phyloP scores from a whole-genome alignment of 2,797 vertebrate genomes.

The Passerculus sandwichensis region DNA sequence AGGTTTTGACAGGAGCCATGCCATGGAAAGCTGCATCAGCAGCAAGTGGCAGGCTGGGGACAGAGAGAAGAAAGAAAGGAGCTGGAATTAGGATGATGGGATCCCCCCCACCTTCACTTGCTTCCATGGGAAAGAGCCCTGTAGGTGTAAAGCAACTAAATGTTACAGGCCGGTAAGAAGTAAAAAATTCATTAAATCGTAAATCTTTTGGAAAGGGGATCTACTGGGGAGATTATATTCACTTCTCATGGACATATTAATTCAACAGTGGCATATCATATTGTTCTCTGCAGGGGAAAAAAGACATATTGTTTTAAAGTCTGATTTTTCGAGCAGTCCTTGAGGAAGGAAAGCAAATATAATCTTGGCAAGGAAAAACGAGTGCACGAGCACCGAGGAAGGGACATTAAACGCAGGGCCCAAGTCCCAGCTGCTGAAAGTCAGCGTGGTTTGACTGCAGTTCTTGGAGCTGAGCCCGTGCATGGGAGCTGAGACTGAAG shows the following conservation, averaged over 20 bases:
- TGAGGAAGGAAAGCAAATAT: conserved; percentile 62
- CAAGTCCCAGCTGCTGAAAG: conserved; percentile 31
- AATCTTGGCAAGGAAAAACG: conserved; percentile 5
- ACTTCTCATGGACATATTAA: conserved; percentile 37
- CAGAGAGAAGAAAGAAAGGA: not conserved
- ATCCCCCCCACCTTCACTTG: not conserved
- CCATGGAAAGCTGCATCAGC: not conserved
- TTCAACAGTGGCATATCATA: conserved; percentile 49
- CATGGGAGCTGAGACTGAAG: conserved; percentile 25
- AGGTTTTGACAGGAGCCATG: not conserved
- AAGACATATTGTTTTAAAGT: conserved; percentile 38
- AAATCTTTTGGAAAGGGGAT: conserved; percentile 53
- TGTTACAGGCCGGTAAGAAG: not conserved
- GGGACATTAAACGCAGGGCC: conserved; percentile 37
- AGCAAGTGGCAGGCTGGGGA: not conserved
- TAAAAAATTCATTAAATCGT: conserved; percentile 53
- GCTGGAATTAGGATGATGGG: not conserved
- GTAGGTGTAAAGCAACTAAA: conserved; percentile 39
- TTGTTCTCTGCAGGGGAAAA: conserved; percentile 32
- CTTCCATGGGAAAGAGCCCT: conserved; percentile 15
- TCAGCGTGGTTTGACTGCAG: not conserved
- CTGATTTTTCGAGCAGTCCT: conserved; percentile 37
- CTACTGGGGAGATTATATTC: conserved; percentile 51
- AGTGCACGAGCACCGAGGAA: not conserved
- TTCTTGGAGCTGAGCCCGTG: not conserved